Evolutionary conservation across 2,888 invertebrate genomes (phyloP).

Genomic region (Reticulitermes lucifugus): DNA sequence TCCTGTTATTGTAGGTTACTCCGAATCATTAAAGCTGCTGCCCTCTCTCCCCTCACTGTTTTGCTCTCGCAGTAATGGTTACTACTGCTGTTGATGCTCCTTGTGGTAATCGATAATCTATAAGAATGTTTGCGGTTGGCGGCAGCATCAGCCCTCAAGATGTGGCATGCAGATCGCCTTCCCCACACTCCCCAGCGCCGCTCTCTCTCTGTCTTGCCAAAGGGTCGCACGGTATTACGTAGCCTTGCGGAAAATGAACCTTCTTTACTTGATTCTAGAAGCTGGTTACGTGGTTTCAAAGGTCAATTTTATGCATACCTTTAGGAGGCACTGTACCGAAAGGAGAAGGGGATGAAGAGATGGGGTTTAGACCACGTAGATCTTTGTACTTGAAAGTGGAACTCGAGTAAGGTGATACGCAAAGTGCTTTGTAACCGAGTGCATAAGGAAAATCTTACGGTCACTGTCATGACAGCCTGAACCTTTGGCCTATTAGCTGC

Average conservation of each 20-base stretch:
- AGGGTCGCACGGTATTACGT: slow-evolving; percentile 44
- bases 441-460: background rate
- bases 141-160: slow-evolving; percentile 36
- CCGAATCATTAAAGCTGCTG: background rate
- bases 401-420: background rate
- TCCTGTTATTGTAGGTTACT: background rate
- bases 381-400: slow-evolving; percentile 8
- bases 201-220: slow-evolving; percentile 36
- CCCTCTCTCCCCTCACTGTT: background rate
- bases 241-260: slow-evolving; percentile 52
- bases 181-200: slow-evolving; percentile 12
- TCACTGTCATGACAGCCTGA: background rate
- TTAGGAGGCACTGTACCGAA: slow-evolving; percentile 11
- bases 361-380: slow-evolving; percentile 8
- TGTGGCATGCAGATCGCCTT: slow-evolving; percentile 28
- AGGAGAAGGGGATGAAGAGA: background rate
- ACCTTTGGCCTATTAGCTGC: background rate
- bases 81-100: background rate
- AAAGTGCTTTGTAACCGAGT: background rate
- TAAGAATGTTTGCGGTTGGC: slow-evolving; percentile 44
- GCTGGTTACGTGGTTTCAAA: slow-evolving; percentile 50
- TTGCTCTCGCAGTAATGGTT: background rate
- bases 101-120: slow-evolving; percentile 48
- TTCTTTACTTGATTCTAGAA: slow-evolving; percentile 43
- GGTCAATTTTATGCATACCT: slow-evolving; percentile 52